A percentile compares a stretch with the other conserved stretches of the same genome.
phyloP scores from a whole-genome alignment of 2,888 invertebrate species.

The Drosophila nigritarsus region DNA sequence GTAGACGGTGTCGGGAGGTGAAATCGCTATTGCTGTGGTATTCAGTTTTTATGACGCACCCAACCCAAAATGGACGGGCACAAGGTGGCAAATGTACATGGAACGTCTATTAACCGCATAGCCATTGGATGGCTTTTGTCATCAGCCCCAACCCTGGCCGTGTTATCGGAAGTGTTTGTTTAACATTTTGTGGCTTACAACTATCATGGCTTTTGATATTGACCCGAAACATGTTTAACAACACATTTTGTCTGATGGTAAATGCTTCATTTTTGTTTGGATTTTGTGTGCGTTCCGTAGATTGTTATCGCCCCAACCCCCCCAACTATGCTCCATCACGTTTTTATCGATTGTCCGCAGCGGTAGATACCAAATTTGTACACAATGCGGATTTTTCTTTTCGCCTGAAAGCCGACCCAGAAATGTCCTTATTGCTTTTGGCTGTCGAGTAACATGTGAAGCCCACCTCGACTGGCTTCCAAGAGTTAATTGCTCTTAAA shows the following conservation, averaged over 20 bases:
- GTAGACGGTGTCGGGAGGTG: slow-evolving; percentile 13
- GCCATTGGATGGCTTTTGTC: slow-evolving; percentile 61
- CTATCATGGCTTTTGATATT: slow-evolving; percentile 82
- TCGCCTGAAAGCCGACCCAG: slow-evolving; percentile 3
- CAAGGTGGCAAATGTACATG: slow-evolving; percentile 49
- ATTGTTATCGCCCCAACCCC: slow-evolving; percentile 12
- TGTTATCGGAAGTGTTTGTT: slow-evolving; percentile 57
- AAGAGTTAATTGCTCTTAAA: slow-evolving; percentile 53
- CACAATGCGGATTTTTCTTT: slow-evolving; percentile 50
- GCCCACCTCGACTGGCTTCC: slow-evolving; percentile 15
- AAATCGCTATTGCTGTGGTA: slow-evolving; percentile 70
- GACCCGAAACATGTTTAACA: slow-evolving; percentile 79
- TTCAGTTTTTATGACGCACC: slow-evolving; percentile 64
- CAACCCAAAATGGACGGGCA: slow-evolving; percentile 20
- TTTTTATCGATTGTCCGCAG: slow-evolving; percentile 34
- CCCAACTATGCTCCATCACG: neutral
- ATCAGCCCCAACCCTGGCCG: slow-evolving; percentile 10
- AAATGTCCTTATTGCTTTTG: neutral
- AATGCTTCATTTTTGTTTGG: slow-evolving; percentile 56
- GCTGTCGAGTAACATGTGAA: slow-evolving; percentile 36
- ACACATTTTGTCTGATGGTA: slow-evolving; percentile 66
- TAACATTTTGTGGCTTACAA: slow-evolving; percentile 80
- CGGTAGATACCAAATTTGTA: slow-evolving; percentile 64
- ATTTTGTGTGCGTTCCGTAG: slow-evolving; percentile 28
- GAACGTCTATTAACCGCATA: slow-evolving; percentile 42